Percentiles rank a stretch among this genome's conserved stretches.
These are phyloP conservation scores for Osmoderma eremita DNA, from an alignment of 2,888 invertebrate genomes.

Conservation along the genomic window DNA sequence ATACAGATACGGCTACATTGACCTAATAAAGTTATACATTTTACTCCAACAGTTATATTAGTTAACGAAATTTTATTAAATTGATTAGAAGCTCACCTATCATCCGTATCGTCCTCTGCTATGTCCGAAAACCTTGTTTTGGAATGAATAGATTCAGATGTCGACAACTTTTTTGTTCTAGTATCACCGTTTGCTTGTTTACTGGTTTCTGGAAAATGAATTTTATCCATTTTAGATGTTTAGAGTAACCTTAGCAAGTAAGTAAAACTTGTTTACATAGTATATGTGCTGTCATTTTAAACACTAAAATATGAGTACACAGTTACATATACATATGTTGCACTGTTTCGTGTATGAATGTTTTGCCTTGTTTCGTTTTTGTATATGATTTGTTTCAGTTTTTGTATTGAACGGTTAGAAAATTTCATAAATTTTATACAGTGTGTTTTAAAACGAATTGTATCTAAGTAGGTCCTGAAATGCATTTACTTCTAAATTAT, in stretches of 20 bases:
- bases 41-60: no score
- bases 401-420: no score
- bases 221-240: conserved; percentile 6
- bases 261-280: not conserved
- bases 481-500: no score
- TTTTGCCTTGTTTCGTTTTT: not conserved
- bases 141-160: conserved; percentile 61
- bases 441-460: no score
- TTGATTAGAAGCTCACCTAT: conserved; percentile 28
- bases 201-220: conserved; percentile 55
- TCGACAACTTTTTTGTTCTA: conserved; percentile 61
- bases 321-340: no score
- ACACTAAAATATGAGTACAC: not conserved
- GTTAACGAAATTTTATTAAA: no score
- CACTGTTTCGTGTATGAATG: not conserved
- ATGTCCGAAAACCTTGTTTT: conserved; percentile 59
- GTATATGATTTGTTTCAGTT: no score
- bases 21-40: no score
- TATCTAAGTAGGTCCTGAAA: no score
- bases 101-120: conserved; percentile 52
- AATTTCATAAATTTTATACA: no score
- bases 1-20: no score
- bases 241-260: not conserved
- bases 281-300: not conserved
- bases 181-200: conserved; percentile 60